Evolutionary conservation across 2,113 vertebrate genomes (phyloP).

Genomic region (Chaetops frenatus): DNA sequence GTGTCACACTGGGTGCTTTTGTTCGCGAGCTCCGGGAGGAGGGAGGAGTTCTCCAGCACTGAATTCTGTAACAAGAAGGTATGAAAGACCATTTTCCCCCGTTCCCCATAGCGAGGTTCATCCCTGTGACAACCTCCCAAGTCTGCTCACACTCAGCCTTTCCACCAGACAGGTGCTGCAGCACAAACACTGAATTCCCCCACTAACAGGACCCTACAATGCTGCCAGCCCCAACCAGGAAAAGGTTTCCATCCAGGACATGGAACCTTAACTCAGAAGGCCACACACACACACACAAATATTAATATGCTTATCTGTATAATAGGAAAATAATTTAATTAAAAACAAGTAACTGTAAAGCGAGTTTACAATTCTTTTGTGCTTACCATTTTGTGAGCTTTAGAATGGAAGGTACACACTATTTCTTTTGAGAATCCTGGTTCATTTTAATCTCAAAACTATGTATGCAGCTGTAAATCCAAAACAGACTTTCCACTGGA

Average conservation of each 20-base stretch:
- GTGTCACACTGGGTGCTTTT: conserved; percentile 72
- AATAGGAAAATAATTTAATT: not conserved
- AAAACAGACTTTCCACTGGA: not conserved
- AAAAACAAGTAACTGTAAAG: not conserved
- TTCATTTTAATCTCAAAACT: not conserved
- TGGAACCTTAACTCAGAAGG: not conserved
- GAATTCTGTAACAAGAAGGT: conserved; percentile 64
- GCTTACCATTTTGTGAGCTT: not conserved
- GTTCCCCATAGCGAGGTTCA: not conserved
- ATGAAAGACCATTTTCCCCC: not conserved
- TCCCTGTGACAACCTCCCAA: not conserved
- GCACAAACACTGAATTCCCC: not conserved
- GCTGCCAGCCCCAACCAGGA: not conserved
- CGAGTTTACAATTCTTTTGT: not conserved
- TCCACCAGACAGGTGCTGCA: not conserved
- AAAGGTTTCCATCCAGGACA: not conserved
- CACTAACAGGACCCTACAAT: not conserved
- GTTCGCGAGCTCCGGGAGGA: conserved; percentile 74
- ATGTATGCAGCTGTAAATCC: not conserved
- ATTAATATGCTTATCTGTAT: not conserved
- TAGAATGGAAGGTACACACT: not conserved
- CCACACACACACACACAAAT: not conserved
- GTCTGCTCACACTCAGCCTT: not conserved
- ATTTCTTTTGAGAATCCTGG: not conserved
- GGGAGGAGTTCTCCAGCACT: conserved; percentile 67